Base-by-base conservation (phyloP, 2,888 invertebrate species). In the Sarcophaga variegata region DNA sequence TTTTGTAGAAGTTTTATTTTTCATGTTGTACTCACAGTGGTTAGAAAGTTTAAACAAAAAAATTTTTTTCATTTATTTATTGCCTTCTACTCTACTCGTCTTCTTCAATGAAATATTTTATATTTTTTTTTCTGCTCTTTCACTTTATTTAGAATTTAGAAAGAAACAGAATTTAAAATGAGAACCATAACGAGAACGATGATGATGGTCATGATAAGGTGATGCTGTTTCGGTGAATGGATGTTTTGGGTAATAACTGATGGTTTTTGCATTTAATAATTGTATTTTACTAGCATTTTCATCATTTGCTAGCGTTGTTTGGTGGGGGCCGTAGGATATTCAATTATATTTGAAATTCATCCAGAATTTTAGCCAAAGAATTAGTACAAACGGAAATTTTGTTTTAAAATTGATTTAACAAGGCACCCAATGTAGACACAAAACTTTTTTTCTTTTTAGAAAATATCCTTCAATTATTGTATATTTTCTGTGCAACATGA, bases 161-260 rank as follows among this genome's bases (percentile, higher is more conserved):
- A 81, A 86, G 76, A 85, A 87, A 87, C 81, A 87, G 87, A 87
- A 87, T 87, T 84, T 79, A 25, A 87, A 87, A 87, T 87, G 67
- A 86, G 54, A 59, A 49, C 14, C 27, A 59, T 72, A 72, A 72
- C 60, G 45, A 59, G 71, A 47, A 63, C 37, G 70, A 37, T 71
- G 66, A 27, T 27, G 74, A 70, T 79, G 79, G 84, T 75, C 77
- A 78, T 78, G 27, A 71, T 62, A 69, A 81, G 69, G 27, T 78
- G 27, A 11, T 25, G 54, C 10, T 20, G 4, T 49, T 49, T 54
- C n/a, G n/a, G n/a, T 71, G 22, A 1, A 14, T 60, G 20, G 60
- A 8, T 3, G 66, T n/a, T 59, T 14, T 54, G 67, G 63, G 66
- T 84, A 70, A 80, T 76, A 71, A 72, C 74, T 74, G 60, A 54